Evolutionary conservation across 2,113 vertebrate genomes (phyloP).

Genomic region (Cryptotis parvus): DNA sequence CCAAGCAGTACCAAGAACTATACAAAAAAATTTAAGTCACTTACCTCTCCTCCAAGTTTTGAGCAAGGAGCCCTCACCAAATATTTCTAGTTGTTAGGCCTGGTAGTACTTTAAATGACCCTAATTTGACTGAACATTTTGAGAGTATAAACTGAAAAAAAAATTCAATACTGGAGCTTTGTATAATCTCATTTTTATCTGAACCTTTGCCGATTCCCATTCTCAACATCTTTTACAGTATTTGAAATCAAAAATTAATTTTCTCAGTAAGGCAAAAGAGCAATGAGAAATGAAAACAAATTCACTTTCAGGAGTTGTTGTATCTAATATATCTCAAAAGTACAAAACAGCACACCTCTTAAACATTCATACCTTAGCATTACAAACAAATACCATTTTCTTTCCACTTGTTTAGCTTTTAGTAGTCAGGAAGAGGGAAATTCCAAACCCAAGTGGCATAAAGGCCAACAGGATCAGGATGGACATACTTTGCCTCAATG

Average conservation of each 20-base stretch:
- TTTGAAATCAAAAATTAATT: background rate
- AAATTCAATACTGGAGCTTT: slow-evolving; percentile 35
- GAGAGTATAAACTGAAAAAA: background rate
- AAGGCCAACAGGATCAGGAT: slow-evolving; percentile 6
- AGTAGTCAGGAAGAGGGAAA: slow-evolving; percentile 6
- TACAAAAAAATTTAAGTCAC: background rate
- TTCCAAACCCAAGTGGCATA: slow-evolving; percentile 10
- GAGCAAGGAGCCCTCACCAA: background rate
- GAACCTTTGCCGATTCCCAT: background rate
- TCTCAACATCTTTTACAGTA: slow-evolving; percentile 4
- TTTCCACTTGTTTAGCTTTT: background rate
- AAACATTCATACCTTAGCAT: background rate
- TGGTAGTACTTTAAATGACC: slow-evolving; percentile 8
- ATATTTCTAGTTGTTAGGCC: slow-evolving; percentile 9
- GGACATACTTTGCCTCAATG: background rate
- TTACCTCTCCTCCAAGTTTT: background rate
- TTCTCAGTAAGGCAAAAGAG: background rate
- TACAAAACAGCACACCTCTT: background rate
- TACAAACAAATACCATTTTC: background rate
- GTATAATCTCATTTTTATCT: slow-evolving; percentile 46
- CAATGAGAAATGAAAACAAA: slow-evolving; percentile 22
- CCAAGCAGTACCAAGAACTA: background rate
- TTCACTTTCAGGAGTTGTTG: background rate
- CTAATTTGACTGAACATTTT: slow-evolving; percentile 42
- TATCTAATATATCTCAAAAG: background rate